Evolutionary conservation across 2,888 invertebrate genomes (phyloP).

Genomic region (Phengaris arion): DNA sequence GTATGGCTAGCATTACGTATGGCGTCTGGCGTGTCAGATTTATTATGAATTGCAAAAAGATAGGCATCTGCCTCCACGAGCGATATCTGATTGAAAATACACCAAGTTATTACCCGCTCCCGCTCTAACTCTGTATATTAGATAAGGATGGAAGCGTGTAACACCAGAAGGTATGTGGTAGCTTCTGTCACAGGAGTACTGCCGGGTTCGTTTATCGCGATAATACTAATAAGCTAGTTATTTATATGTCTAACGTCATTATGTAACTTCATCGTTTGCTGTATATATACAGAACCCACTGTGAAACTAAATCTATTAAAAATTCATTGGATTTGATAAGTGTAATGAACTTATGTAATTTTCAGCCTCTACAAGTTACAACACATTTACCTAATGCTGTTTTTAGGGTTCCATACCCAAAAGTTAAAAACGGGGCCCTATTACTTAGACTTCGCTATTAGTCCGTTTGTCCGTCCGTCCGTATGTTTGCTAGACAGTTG

Average conservation of each 20-base stretch:
- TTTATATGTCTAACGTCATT: slow-evolving; percentile 2
- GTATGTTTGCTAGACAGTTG: too few relatives aligned
- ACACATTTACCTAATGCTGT: too few relatives aligned
- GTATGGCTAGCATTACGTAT: neutral
- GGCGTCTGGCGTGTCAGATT: neutral
- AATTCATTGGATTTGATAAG: too few relatives aligned
- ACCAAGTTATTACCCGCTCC: neutral
- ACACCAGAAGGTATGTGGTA: neutral
- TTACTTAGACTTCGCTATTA: too few relatives aligned
- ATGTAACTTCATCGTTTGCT: neutral
- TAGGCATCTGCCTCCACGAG: neutral
- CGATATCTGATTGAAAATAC: neutral
- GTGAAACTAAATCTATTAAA: too few relatives aligned
- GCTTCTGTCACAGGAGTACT: neutral
- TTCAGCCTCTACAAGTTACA: too few relatives aligned
- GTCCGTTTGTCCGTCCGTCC: too few relatives aligned
- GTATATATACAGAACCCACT: too few relatives aligned
- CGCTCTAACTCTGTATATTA: neutral
- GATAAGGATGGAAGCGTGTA: neutral
- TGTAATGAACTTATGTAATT: too few relatives aligned
- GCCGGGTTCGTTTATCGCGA: slow-evolving; percentile 6
- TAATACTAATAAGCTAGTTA: slow-evolving; percentile 11
- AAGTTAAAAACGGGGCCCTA: too few relatives aligned
- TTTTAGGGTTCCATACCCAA: too few relatives aligned
- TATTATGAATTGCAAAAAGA: neutral